A percentile compares a stretch with the other conserved stretches of the same genome.
These are phyloP conservation scores for Cheilosia pagana DNA, from an alignment of 2,888 invertebrate species.

Conservation along the genomic window DNA sequence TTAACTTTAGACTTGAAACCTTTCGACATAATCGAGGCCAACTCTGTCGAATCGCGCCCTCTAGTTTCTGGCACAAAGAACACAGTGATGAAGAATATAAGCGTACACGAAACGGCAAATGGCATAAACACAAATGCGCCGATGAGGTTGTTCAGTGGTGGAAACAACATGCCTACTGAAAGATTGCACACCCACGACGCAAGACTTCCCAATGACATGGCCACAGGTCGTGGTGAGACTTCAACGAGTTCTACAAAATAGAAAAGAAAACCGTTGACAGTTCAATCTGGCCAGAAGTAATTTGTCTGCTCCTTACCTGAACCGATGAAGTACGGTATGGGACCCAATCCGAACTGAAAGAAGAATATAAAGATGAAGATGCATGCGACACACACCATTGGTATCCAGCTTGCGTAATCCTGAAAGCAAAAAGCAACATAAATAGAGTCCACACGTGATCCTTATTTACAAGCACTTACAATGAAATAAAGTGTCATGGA, in stretches of 20 bases:
- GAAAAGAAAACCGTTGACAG: slow-evolving; percentile 69
- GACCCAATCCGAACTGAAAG: slow-evolving; percentile 93
- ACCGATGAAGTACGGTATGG: slow-evolving; percentile 93
- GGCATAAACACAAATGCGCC: slow-evolving; percentile 90
- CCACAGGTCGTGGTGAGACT: slow-evolving; percentile 90
- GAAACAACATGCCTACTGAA: slow-evolving; percentile 91
- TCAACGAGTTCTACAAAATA: slow-evolving; percentile 88
- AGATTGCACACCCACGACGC: slow-evolving; percentile 95
- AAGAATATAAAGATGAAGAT: slow-evolving; percentile 90
- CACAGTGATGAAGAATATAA: slow-evolving; percentile 77
- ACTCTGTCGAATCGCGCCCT: slow-evolving; percentile 78
- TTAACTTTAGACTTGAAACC: slow-evolving; percentile 85
- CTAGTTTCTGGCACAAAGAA: slow-evolving; percentile 80
- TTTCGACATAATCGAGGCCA: slow-evolving; percentile 79
- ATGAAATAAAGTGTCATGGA: slow-evolving; percentile 86
- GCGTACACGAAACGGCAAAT: slow-evolving; percentile 84
- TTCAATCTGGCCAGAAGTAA: background rate
- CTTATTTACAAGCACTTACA: slow-evolving; percentile 85
- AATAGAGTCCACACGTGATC: too few relatives aligned
- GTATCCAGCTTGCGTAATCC: slow-evolving; percentile 86
- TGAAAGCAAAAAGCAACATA: slow-evolving; percentile 78
- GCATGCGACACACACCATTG: slow-evolving; percentile 88
- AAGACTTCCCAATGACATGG: slow-evolving; percentile 93
- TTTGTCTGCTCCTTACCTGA: slow-evolving; percentile 84
- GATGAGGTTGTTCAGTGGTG: slow-evolving; percentile 85